A percentile compares a stretch with the other conserved stretches of the same genome.
Conservation (phyloP, 2,888 invertebrate species). For the Agrilus biguttatus region DNA sequence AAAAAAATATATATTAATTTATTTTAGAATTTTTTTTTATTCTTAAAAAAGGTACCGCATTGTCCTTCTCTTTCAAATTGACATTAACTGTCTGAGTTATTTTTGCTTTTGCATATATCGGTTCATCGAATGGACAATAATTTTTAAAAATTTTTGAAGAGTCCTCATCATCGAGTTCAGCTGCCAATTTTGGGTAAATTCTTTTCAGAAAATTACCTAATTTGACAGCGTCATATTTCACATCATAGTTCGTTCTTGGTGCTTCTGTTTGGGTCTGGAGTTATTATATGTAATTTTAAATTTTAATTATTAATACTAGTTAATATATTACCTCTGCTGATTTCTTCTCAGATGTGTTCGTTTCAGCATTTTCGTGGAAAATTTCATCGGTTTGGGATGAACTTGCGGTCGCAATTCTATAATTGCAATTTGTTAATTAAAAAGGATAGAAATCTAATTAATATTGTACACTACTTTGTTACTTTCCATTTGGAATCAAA, state of each 20-base stretch:
- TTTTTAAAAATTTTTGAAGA: constrained; percentile 23
- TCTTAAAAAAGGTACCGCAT: constrained; percentile 7
- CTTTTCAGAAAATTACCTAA: constrained; percentile 33
- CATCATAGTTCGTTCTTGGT: constrained; percentile 6
- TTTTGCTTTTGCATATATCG: constrained; percentile 17
- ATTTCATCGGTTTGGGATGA: constrained; percentile 23
- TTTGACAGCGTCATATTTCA: constrained; percentile 29
- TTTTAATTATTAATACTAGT: constrained; percentile 1
- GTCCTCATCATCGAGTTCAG: constrained; percentile 29
- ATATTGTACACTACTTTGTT: constrained; percentile 21
- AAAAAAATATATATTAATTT: too few species aligned
- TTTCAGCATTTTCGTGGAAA: constrained; percentile 17
- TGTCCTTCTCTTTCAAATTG: constrained; percentile 1
- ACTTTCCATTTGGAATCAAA: constrained; percentile 33
- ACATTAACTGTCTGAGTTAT: constrained; percentile 20
- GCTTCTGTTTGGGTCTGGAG: constrained; percentile 30
- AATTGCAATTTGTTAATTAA: not conserved
- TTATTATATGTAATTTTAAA: not conserved
- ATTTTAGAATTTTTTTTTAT: not conserved
- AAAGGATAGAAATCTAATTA: not conserved
- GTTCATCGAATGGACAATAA: constrained; percentile 15
- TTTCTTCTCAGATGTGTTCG: constrained; percentile 21
- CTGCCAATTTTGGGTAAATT: constrained; percentile 32
- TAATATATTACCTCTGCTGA: constrained; percentile 14
- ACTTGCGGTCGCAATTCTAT: constrained; percentile 18